phyloP scores from a whole-genome alignment of 2,113 vertebrate species.

The Egretta garzetta region DNA sequence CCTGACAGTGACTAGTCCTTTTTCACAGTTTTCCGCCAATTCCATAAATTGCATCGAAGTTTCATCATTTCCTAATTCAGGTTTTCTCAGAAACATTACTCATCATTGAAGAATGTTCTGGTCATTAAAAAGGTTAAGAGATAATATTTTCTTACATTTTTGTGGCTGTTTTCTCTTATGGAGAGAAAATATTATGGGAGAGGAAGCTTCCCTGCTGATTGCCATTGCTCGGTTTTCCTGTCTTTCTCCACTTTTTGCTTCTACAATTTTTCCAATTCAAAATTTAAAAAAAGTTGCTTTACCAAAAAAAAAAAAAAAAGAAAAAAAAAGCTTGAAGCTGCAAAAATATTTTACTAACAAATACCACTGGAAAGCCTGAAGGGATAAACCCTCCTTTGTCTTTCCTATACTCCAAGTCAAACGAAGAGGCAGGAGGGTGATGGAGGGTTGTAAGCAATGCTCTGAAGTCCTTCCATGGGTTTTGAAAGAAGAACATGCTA shows the following conservation, averaged over 20 bases:
- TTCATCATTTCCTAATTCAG: conserved; percentile 43
- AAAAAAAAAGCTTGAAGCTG: background rate
- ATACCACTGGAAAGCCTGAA: background rate
- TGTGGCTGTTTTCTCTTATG: conserved; percentile 36
- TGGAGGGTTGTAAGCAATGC: background rate
- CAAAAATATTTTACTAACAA: conserved; percentile 13
- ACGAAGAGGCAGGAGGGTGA: background rate
- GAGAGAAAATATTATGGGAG: conserved; percentile 6
- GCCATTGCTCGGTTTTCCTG: background rate
- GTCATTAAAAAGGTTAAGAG: conserved; percentile 28
- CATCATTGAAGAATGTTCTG: conserved; percentile 22
- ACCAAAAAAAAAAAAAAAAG: background rate
- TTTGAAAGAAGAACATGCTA: background rate
- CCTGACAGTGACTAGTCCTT: background rate
- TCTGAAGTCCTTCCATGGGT: background rate
- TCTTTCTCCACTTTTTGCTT: background rate
- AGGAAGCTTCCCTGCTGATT: conserved; percentile 6
- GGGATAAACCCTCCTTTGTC: background rate
- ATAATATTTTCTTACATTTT: conserved; percentile 61
- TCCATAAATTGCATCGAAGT: conserved; percentile 32
- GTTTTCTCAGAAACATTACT: conserved; percentile 53
- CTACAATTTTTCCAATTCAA: background rate
- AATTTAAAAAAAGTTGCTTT: background rate
- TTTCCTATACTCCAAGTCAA: background rate
- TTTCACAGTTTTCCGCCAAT: conserved; percentile 10